Percentiles rank a stretch among this genome's conserved stretches.
phyloP scores from a whole-genome alignment of 2,888 invertebrate species.

The Hylaea fasciaria region DNA sequence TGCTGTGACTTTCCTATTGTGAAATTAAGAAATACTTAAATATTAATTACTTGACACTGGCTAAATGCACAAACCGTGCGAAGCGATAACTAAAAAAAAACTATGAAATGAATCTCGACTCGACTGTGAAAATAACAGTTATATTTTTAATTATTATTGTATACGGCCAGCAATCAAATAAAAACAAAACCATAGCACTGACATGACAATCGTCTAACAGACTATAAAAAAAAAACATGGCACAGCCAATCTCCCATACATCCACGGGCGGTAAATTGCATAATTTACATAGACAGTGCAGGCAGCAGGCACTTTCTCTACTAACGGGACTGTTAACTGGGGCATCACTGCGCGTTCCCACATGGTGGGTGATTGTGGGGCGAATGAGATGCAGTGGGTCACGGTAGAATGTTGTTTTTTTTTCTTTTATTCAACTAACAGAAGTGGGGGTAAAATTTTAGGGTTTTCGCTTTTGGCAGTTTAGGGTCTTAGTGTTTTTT shows the following conservation, averaged over 20 bases:
- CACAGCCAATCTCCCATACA: slow-evolving; percentile 25
- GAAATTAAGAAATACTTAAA: no score
- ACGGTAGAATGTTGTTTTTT: slow-evolving; percentile 36
- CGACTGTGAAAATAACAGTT: no score
- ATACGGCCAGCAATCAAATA: neutral
- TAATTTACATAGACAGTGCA: slow-evolving; percentile 81
- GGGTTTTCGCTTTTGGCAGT: slow-evolving; percentile 4
- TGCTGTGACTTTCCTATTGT: no score
- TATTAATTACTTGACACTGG: no score
- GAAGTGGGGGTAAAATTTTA: neutral
- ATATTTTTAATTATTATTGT: no score
- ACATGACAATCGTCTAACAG: neutral
- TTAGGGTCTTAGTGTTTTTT: neutral
- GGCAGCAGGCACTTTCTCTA: slow-evolving; percentile 79
- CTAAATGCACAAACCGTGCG: no score
- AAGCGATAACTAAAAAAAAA: no score
- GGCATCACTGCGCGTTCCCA: slow-evolving; percentile 55
- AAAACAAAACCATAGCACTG: no score
- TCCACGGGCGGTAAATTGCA: slow-evolving; percentile 66
- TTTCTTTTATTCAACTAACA: slow-evolving; percentile 17
- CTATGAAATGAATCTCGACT: no score
- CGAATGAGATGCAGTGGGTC: slow-evolving; percentile 39
- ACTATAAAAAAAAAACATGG: neutral
- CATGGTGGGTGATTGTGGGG: slow-evolving; percentile 31
- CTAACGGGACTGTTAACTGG: slow-evolving; percentile 77